These are phyloP conservation scores for Ylistrum balloti DNA, from an alignment of 1,140 invertebrate genomes.

Conservation along the genomic window DNA sequence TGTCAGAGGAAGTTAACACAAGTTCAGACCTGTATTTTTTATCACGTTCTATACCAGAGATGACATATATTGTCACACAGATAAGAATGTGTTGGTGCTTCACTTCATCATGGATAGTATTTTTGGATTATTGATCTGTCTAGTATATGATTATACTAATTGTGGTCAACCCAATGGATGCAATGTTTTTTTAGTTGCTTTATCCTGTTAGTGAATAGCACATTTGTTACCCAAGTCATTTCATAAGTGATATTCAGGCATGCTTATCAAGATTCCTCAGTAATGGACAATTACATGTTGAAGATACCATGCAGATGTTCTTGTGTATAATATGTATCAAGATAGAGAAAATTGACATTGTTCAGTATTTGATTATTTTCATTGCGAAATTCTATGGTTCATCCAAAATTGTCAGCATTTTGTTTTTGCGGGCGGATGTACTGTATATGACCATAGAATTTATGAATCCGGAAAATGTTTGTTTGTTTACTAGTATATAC, in stretches of 20 bases:
- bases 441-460: too few relatives aligned
- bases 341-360: background rate
- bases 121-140: background rate
- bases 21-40: background rate
- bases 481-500: background rate
- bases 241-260: background rate
- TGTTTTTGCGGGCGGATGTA: slow-evolving; percentile 7
- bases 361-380: background rate
- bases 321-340: background rate
- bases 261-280: background rate
- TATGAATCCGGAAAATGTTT: background rate
- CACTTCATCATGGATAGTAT: background rate
- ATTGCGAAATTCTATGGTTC: background rate
- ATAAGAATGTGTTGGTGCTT: background rate
- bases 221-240: background rate
- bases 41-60: background rate
- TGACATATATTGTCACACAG: background rate
- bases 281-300: background rate
- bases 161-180: background rate
- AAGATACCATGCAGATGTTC: background rate
- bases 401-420: background rate
- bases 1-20: background rate
- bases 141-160: background rate
- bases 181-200: background rate
- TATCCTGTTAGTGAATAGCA: background rate